Evolutionary conservation across 1,140 invertebrate species (phyloP).

Genomic region (Andrena cerasifolii): DNA sequence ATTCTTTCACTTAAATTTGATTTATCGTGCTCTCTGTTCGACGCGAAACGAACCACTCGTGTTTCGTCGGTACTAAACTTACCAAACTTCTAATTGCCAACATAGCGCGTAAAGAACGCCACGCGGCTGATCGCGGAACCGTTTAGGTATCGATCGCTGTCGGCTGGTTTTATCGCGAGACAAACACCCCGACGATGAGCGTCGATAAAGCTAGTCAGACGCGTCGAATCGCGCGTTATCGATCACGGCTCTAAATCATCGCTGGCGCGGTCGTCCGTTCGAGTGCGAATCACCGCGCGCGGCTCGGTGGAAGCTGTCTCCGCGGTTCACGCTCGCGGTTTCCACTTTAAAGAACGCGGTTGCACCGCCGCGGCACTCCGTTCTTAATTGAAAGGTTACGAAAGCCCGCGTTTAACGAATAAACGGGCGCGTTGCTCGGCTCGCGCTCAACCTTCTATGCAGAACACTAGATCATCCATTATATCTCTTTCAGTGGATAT

Average conservation of each 20-base stretch:
- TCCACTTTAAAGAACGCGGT: constrained; percentile 27
- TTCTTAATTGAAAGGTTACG: constrained; percentile 67
- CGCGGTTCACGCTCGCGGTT: constrained; percentile 10
- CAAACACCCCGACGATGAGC: constrained; percentile 40
- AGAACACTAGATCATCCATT: constrained; percentile 29
- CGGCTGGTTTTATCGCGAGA: constrained; percentile 46
- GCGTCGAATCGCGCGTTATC: constrained; percentile 56
- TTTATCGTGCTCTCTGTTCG: neutral
- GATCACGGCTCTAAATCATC: constrained; percentile 61
- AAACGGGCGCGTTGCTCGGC: constrained; percentile 27
- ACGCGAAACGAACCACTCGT: neutral
- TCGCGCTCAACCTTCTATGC: constrained; percentile 10
- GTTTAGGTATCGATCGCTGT: constrained; percentile 43
- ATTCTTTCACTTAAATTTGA: constrained; percentile 16
- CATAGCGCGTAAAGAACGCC: neutral
- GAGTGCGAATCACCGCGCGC: neutral
- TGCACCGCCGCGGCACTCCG: constrained; percentile 29
- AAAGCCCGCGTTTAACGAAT: constrained; percentile 53
- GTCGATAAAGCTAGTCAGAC: constrained; percentile 44
- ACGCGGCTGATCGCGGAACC: constrained; percentile 31
- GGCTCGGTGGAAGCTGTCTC: neutral
- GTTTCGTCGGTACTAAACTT: neutral
- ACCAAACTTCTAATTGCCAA: neutral
- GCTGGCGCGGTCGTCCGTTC: constrained; percentile 17
- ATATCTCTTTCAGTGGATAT: constrained; percentile 16